A percentile compares a stretch with the other conserved stretches of the same genome.
These are phyloP conservation scores for Ophion slaviceki DNA, from an alignment of 2,888 invertebrate genomes.

Conservation along the genomic window DNA sequence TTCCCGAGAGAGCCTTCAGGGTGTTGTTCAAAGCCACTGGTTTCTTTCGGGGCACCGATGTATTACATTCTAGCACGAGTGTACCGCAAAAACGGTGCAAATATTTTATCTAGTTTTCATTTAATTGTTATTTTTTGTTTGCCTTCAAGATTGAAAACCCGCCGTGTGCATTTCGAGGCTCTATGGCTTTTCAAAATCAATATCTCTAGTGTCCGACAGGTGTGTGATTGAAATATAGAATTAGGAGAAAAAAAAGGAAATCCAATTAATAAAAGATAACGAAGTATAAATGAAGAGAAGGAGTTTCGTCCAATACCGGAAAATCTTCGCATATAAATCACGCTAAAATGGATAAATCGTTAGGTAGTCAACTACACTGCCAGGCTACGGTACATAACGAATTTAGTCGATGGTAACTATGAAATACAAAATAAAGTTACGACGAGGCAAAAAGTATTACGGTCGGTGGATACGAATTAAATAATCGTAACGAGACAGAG, in stretches of 20 bases:
- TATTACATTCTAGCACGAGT: too few species aligned
- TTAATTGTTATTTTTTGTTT: background rate
- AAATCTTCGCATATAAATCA: constrained; percentile 40
- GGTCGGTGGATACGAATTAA: constrained; percentile 36
- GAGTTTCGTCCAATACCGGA: constrained; percentile 30
- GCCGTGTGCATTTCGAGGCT: background rate
- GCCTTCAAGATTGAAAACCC: background rate
- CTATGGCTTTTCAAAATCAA: constrained; percentile 29
- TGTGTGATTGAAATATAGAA: constrained; percentile 33
- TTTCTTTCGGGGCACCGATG: too few species aligned
- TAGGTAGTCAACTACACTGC: constrained; percentile 79
- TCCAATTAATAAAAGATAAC: constrained; percentile 46
- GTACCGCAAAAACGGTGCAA: background rate
- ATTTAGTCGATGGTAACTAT: constrained; percentile 77
- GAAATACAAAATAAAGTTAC: constrained; percentile 60
- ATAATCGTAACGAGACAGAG: constrained; percentile 54
- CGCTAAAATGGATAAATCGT: constrained; percentile 52
- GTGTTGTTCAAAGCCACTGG: too few species aligned
- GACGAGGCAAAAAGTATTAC: constrained; percentile 17
- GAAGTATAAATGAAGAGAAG: constrained; percentile 45
- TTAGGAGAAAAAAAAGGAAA: constrained; percentile 17
- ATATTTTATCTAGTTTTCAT: background rate
- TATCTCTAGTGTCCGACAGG: constrained; percentile 37
- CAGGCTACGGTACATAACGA: constrained; percentile 79
- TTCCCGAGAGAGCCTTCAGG: background rate